These are phyloP conservation scores for Rhea pennata DNA, from an alignment of 2,113 vertebrate species.

Conservation along the genomic window DNA sequence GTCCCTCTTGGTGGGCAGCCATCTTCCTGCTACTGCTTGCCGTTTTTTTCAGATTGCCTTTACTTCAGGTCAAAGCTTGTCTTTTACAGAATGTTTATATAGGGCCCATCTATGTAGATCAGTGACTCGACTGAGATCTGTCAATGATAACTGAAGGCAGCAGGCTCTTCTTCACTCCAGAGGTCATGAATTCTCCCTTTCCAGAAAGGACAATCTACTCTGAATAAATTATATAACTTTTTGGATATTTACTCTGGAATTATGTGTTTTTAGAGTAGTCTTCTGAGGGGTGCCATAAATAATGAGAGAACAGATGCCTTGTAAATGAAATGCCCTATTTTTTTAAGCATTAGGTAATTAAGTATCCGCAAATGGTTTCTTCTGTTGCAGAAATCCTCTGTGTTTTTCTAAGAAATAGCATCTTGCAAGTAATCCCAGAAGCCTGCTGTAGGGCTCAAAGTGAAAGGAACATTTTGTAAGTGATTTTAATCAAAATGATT, in stretches of 20 bases:
- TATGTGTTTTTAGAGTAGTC: background rate
- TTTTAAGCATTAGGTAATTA: slow-evolving; percentile 13
- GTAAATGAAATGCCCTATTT: background rate
- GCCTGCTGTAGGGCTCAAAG: background rate
- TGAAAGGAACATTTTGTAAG: background rate
- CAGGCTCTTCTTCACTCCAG: background rate
- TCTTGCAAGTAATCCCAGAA: background rate
- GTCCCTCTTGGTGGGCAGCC: background rate
- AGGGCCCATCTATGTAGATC: background rate
- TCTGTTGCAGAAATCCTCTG: background rate
- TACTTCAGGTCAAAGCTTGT: background rate
- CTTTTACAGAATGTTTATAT: background rate
- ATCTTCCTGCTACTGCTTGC: background rate
- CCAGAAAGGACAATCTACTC: background rate
- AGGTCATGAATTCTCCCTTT: background rate
- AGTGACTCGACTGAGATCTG: background rate
- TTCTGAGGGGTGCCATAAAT: background rate
- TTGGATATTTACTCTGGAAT: background rate
- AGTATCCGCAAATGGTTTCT: slow-evolving; percentile 3
- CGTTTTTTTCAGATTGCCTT: background rate
- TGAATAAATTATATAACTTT: background rate
- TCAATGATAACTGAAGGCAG: background rate
- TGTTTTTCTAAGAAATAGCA: slow-evolving; percentile 1
- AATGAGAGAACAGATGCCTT: slow-evolving; percentile 3
- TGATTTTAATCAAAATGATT: background rate